Conservation (phyloP, 2,888 invertebrate genomes). For the Erebia aethiops region DNA sequence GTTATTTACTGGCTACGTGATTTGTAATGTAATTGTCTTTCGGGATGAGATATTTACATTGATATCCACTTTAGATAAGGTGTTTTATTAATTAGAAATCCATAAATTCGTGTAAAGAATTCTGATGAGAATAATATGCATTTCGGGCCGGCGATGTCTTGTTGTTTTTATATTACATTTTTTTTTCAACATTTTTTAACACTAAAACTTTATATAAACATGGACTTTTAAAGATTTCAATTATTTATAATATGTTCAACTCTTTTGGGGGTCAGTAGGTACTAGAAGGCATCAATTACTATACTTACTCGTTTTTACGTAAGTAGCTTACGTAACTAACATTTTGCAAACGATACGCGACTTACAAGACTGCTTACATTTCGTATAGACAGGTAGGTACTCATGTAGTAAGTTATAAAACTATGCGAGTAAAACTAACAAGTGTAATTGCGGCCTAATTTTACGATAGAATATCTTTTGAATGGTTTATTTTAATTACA, state of each 20-base stretch:
- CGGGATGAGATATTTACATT: constrained; percentile 43
- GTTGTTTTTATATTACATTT: constrained; percentile 23
- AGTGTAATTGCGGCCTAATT: no score
- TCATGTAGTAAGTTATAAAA: no score
- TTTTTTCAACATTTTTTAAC: constrained; percentile 21
- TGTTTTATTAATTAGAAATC: constrained; percentile 45
- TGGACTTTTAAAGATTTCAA: constrained; percentile 18
- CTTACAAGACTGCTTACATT: no score
- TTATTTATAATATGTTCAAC: constrained; percentile 1
- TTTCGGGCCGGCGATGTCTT: constrained; percentile 14
- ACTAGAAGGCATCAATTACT: not conserved
- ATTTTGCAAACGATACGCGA: no score
- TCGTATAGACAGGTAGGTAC: no score
- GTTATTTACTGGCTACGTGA: constrained; percentile 44
- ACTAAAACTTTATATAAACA: constrained; percentile 19
- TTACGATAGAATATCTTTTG: not conserved
- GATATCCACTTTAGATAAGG: constrained; percentile 47
- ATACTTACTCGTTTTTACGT: no score
- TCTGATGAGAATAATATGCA: constrained; percentile 39
- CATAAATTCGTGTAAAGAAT: constrained; percentile 44
- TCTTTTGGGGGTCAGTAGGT: constrained; percentile 2
- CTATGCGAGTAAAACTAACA: no score
- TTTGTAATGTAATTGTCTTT: constrained; percentile 46
- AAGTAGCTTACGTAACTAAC: no score
- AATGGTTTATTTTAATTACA: not conserved